Evolutionary conservation across 1,140 invertebrate species (phyloP).

Genomic region (Apolygus lucorum): DNA sequence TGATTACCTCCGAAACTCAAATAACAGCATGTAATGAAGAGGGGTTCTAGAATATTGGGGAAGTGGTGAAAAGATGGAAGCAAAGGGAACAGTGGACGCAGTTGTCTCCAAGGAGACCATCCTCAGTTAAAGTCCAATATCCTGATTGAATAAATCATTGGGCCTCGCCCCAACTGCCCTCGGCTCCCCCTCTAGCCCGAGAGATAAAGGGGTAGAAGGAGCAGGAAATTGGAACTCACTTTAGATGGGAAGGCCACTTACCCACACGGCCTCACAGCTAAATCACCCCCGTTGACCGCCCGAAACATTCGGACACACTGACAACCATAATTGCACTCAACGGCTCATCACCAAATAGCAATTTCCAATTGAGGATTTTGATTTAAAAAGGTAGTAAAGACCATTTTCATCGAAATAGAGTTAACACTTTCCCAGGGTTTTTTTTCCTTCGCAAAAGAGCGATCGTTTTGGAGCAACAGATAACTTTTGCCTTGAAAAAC

Average conservation of each 20-base stretch:
- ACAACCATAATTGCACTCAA: too few relatives aligned
- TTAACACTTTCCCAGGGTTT: too few relatives aligned
- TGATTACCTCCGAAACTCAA: too few relatives aligned
- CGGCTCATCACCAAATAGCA: too few relatives aligned
- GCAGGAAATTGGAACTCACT: background rate
- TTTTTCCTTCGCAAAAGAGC: too few relatives aligned
- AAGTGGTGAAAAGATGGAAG: background rate
- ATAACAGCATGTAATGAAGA: too few relatives aligned
- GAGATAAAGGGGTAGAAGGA: slow-evolving; percentile 6
- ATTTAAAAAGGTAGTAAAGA: too few relatives aligned
- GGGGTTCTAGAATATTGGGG: background rate
- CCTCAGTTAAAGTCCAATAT: slow-evolving; percentile 11
- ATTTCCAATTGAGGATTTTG: too few relatives aligned
- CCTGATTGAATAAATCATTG: slow-evolving; percentile 16
- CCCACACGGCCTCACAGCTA: slow-evolving; percentile 10
- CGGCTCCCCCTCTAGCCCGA: background rate
- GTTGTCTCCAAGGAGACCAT: slow-evolving; percentile 3
- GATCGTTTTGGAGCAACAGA: too few relatives aligned
- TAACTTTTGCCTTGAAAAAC: too few relatives aligned
- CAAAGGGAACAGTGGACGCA: background rate
- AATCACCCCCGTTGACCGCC: background rate
- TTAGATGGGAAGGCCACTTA: slow-evolving; percentile 15
- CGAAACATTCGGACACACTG: too few relatives aligned
- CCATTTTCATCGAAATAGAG: too few relatives aligned
- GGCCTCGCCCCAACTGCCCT: background rate